Percentiles rank a stretch among this genome's conserved stretches.
Conservation (phyloP, 2,888 invertebrate species). For the Agelastica alni region DNA sequence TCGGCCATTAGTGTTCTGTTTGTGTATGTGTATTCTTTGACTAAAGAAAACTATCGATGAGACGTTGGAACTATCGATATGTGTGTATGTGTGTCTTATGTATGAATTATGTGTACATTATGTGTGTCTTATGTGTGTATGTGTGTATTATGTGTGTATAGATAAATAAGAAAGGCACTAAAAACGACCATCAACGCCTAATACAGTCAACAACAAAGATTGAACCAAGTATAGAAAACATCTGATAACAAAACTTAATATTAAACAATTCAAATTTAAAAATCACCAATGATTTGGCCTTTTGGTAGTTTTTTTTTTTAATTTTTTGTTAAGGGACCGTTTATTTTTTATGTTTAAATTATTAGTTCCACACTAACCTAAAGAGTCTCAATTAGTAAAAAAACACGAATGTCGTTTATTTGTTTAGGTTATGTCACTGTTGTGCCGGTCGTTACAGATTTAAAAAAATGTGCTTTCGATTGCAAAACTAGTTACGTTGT, state of each 20-base stretch:
- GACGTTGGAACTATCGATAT: too few species aligned
- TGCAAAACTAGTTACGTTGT: too few species aligned
- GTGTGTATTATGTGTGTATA: too few species aligned
- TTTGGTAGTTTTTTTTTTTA: constrained; percentile 1
- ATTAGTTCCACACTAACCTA: constrained; percentile 37
- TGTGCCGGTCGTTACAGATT: neutral
- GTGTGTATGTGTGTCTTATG: too few species aligned
- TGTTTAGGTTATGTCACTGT: constrained; percentile 10
- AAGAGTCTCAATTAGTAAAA: constrained; percentile 41
- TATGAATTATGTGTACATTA: too few species aligned
- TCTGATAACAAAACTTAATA: neutral
- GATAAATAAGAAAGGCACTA: constrained; percentile 1
- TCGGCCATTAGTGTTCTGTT: too few species aligned
- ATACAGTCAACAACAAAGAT: neutral
- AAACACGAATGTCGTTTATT: constrained; percentile 22
- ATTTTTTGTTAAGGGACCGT: neutral
- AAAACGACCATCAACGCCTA: neutral
- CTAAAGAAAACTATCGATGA: too few species aligned
- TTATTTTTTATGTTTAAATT: neutral
- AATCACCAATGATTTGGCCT: constrained; percentile 7
- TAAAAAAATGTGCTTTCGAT: constrained; percentile 15
- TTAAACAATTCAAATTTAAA: too few species aligned
- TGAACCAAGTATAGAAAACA: neutral
- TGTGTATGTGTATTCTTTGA: too few species aligned
- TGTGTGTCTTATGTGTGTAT: too few species aligned